These are phyloP conservation scores for Altica lythri DNA, from an alignment of 2,888 invertebrate genomes.

Conservation along the genomic window DNA sequence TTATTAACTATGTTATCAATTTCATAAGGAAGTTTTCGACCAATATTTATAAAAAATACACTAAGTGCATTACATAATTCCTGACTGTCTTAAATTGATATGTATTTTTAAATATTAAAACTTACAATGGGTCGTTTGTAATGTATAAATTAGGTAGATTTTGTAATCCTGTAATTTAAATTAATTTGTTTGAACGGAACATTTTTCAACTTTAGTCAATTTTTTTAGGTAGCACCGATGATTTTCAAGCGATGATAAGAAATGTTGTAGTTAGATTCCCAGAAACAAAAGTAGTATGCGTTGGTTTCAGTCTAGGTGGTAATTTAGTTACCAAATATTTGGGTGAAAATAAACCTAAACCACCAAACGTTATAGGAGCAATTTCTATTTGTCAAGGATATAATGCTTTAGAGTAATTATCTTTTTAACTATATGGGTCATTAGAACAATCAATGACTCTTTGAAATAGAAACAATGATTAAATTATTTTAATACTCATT, in stretches of 20 bases:
- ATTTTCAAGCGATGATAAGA: slow-evolving; percentile 82
- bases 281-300: slow-evolving; percentile 76
- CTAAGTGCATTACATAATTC: too few relatives aligned
- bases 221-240: slow-evolving; percentile 81
- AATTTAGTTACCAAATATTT: slow-evolving; percentile 93
- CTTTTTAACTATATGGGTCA: slow-evolving; percentile 3
- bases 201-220: too few relatives aligned
- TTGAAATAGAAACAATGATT: too few relatives aligned
- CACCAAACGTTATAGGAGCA: slow-evolving; percentile 74
- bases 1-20: too few relatives aligned
- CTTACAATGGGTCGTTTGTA: too few relatives aligned
- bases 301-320: slow-evolving; percentile 93
- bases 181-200: too few relatives aligned
- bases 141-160: too few relatives aligned
- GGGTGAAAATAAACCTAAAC: slow-evolving; percentile 73
- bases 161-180: too few relatives aligned
- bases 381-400: slow-evolving; percentile 95
- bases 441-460: background rate
- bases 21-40: too few relatives aligned
- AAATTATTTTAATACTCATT: background rate
- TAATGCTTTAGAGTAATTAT: slow-evolving; percentile 79
- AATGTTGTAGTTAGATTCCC: slow-evolving; percentile 75
- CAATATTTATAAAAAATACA: too few relatives aligned
- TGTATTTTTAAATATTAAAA: too few relatives aligned
- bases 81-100: too few relatives aligned